A percentile compares a stretch with the other conserved stretches of the same genome.
phyloP scores from a whole-genome alignment of 2,113 vertebrate genomes.

The Corapipo altera region DNA sequence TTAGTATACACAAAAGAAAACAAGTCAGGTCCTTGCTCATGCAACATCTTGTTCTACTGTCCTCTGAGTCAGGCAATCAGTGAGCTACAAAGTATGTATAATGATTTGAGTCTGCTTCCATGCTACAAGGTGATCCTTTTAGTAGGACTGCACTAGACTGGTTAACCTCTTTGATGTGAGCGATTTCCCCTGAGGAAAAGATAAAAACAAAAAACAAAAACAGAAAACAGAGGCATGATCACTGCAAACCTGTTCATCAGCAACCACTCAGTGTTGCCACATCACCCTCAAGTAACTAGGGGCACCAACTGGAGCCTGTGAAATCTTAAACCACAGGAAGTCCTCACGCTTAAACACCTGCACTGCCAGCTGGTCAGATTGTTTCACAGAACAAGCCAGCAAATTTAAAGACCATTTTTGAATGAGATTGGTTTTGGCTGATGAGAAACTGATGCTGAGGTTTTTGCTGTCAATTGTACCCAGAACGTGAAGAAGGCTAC shows the following conservation, averaged over 20 bases:
- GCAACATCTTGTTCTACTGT: slow-evolving; percentile 87
- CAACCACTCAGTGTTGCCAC: slow-evolving; percentile 43
- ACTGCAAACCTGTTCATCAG: slow-evolving; percentile 60
- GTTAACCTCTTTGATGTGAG: slow-evolving; percentile 88
- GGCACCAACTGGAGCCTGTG: slow-evolving; percentile 53
- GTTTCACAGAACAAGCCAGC: slow-evolving; percentile 56
- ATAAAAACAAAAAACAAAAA: slow-evolving; percentile 72
- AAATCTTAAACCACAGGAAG: slow-evolving; percentile 36
- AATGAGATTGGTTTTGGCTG: neutral
- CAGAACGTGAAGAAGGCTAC: neutral
- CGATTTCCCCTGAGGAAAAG: slow-evolving; percentile 83
- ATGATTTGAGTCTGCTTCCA: slow-evolving; percentile 81
- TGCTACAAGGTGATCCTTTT: slow-evolving; percentile 82
- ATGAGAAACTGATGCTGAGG: slow-evolving; percentile 39
- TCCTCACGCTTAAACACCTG: neutral
- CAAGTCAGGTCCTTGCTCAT: slow-evolving; percentile 87
- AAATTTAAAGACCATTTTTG: slow-evolving; percentile 54
- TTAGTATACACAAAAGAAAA: slow-evolving; percentile 79
- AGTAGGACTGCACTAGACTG: slow-evolving; percentile 91
- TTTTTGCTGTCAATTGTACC: neutral
- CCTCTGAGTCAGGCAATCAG: slow-evolving; percentile 80
- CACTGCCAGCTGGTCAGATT: slow-evolving; percentile 62
- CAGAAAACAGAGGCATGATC: slow-evolving; percentile 69
- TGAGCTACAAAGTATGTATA: slow-evolving; percentile 82
- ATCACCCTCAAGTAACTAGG: slow-evolving; percentile 45